A percentile compares a stretch with the other conserved stretches of the same genome.
These are phyloP conservation scores for Pentalonia nigronervosa DNA, from an alignment of 1,140 invertebrate species.

Conservation along the genomic window DNA sequence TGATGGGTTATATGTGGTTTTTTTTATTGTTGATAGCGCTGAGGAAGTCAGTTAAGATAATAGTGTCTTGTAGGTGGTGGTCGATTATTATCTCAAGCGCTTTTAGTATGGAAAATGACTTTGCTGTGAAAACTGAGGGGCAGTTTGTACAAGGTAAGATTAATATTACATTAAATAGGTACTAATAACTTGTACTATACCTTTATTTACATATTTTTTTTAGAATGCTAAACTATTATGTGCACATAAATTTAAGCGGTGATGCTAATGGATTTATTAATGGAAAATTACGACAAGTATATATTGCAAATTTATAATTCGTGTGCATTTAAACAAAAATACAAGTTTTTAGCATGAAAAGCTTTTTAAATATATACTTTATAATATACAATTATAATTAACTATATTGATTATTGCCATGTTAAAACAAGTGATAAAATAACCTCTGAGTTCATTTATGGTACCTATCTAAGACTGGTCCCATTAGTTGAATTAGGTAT, in stretches of 20 bases:
- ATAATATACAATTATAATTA: conserved; percentile 18
- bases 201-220: neutral
- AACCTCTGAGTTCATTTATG: neutral
- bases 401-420: neutral
- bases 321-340: neutral
- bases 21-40: too few relatives aligned
- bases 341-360: conserved; percentile 34
- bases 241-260: neutral
- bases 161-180: neutral
- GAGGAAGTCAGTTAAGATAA: too few relatives aligned
- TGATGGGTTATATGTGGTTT: too few relatives aligned
- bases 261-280: conserved; percentile 41
- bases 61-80: too few relatives aligned
- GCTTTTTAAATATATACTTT: neutral
- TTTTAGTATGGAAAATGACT: too few relatives aligned
- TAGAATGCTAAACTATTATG: neutral
- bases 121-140: too few relatives aligned
- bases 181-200: neutral
- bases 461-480: neutral
- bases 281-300: conserved; percentile 22
- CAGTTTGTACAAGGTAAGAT: too few relatives aligned
- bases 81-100: too few relatives aligned
- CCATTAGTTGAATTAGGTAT: conserved; percentile 30
- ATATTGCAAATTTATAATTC: conserved; percentile 44
- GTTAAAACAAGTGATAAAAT: conserved; percentile 1